Conservation (phyloP, 2,888 invertebrate species). For the Coelinius sp. region DNA sequence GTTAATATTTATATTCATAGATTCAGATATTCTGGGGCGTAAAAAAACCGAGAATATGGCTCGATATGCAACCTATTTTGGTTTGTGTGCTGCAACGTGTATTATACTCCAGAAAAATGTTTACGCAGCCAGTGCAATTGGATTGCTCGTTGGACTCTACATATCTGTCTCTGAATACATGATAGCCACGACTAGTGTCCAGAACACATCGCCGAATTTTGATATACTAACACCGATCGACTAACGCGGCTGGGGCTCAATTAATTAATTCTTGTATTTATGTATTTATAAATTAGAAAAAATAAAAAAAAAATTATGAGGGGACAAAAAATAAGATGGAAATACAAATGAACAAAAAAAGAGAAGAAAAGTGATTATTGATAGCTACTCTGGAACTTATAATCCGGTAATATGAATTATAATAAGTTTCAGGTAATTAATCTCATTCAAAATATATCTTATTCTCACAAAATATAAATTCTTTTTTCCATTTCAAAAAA, state of each 20-base stretch:
- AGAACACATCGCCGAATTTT: conserved; percentile 60
- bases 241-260: conserved; percentile 1
- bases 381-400: too few relatives aligned
- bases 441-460: too few relatives aligned
- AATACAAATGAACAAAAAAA: too few relatives aligned
- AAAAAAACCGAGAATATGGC: conserved; percentile 76
- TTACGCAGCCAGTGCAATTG: conserved; percentile 83
- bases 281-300: neutral
- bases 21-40: conserved; percentile 64
- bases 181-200: conserved; percentile 61
- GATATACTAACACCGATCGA: conserved; percentile 54
- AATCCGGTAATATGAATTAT: too few relatives aligned
- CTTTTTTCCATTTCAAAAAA: conserved; percentile 41
- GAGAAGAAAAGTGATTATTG: too few relatives aligned
- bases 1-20: conserved; percentile 36
- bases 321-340: too few relatives aligned
- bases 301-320: neutral
- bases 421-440: too few relatives aligned
- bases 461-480: neutral
- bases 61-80: conserved; percentile 87
- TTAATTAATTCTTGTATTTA: neutral
- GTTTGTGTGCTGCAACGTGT: conserved; percentile 86
- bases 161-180: conserved; percentile 90
- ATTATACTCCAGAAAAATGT: conserved; percentile 88
- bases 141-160: conserved; percentile 84